These are phyloP conservation scores for Scaptomyza pallida DNA, from an alignment of 1,140 invertebrate genomes.

Conservation along the genomic window DNA sequence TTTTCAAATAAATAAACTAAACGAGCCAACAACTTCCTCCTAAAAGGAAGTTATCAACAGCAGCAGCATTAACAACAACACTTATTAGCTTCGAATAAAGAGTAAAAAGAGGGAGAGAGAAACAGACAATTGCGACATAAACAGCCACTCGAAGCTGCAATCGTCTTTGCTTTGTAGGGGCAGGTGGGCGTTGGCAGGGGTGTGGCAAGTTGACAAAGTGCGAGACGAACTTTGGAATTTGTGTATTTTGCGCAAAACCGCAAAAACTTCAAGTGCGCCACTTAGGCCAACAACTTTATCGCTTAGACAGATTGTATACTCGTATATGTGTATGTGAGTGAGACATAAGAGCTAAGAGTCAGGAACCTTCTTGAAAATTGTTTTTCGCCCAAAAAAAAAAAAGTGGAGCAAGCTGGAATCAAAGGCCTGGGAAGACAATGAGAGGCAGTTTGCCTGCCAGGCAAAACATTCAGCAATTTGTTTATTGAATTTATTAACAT, in stretches of 20 bases:
- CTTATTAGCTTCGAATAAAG: constrained; percentile 62
- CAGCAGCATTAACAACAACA: constrained; percentile 28
- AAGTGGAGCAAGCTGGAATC: constrained; percentile 48
- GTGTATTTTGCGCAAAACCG: constrained; percentile 57
- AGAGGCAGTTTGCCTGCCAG: neutral
- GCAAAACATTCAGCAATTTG: constrained; percentile 45
- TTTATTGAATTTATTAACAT: constrained; percentile 79
- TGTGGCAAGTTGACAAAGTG: constrained; percentile 73
- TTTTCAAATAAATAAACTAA: constrained; percentile 77
- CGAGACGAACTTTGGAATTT: constrained; percentile 68
- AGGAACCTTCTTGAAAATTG: constrained; percentile 22
- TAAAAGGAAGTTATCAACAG: constrained; percentile 51
- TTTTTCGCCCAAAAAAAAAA: neutral
- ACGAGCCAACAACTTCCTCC: constrained; percentile 42
- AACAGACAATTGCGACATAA: constrained; percentile 73
- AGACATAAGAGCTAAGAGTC: neutral
- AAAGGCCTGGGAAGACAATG: constrained; percentile 31
- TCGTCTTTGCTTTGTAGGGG: constrained; percentile 1
- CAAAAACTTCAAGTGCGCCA: constrained; percentile 57
- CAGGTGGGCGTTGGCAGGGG: constrained; percentile 2
- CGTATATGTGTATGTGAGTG: neutral
- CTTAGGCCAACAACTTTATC: constrained; percentile 74
- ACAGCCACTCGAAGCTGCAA: constrained; percentile 58
- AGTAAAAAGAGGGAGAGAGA: constrained; percentile 30
- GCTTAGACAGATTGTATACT: constrained; percentile 43